Conservation (phyloP, 1,140 invertebrate species). For the Steinernema khuongi region DNA sequence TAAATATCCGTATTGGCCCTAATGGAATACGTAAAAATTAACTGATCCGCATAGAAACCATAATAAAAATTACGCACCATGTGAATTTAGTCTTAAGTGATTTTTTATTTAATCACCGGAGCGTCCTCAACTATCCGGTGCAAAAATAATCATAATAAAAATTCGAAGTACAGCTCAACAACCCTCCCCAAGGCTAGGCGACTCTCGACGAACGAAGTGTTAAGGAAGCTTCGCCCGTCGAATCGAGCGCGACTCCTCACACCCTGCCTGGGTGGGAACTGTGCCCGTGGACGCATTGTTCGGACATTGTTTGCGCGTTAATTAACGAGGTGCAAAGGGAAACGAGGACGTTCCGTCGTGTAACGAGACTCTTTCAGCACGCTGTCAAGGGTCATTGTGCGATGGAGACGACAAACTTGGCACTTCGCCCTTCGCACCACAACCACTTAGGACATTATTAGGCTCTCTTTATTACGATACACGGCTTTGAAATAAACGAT, state of each 20-base stretch:
- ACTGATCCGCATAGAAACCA: too few relatives aligned
- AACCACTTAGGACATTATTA: too few relatives aligned
- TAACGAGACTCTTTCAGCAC: constrained; percentile 8
- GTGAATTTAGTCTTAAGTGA: too few relatives aligned
- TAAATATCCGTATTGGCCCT: too few relatives aligned
- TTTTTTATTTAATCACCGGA: too few relatives aligned
- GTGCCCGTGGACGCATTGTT: neutral
- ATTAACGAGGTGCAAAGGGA: constrained; percentile 13
- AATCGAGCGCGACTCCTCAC: neutral
- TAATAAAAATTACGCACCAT: too few relatives aligned
- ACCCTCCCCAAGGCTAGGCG: too few relatives aligned
- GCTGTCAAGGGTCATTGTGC: constrained; percentile 14
- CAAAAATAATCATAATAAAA: too few relatives aligned
- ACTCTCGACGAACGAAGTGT: constrained; percentile 7
- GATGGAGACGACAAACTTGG: neutral
- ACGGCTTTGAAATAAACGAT: neutral
- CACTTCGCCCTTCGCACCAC: neutral
- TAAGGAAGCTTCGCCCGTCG: neutral
- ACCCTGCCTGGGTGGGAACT: neutral
- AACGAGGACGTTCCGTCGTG: neutral
- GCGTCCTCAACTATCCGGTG: too few relatives aligned
- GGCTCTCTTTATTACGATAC: neutral
- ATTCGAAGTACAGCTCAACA: too few relatives aligned
- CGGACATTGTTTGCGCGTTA: constrained; percentile 16
- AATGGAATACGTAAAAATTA: too few relatives aligned